phyloP scores from a whole-genome alignment of 2,113 vertebrate genomes.

The Otus sunia region DNA sequence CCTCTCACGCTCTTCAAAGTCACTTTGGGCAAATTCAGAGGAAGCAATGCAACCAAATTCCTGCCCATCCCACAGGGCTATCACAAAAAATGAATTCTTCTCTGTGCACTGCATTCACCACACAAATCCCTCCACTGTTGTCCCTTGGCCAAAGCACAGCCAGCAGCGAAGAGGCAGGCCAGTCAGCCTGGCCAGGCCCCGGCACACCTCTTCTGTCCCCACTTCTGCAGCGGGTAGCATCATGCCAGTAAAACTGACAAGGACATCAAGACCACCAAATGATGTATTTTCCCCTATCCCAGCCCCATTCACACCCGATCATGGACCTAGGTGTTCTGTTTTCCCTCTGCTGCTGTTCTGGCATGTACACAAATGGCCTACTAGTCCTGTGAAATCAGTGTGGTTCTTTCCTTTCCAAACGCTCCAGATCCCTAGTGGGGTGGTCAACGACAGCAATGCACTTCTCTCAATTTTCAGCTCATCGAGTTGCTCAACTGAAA shows the following conservation, averaged over 20 bases:
- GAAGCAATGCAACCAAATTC: background rate
- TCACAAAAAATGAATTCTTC: background rate
- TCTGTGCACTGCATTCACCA: background rate
- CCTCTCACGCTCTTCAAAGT: background rate
- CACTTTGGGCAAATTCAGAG: background rate
- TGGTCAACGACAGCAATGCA: background rate
- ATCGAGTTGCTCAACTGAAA: background rate
- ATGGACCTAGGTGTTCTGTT: background rate
- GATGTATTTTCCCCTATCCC: background rate
- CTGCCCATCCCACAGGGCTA: fast-evolving
- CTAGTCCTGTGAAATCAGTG: background rate
- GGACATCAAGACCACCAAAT: background rate
- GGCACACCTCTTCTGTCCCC: background rate
- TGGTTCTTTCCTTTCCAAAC: background rate
- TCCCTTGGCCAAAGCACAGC: background rate
- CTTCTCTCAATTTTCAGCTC: background rate
- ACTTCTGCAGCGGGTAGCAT: fast-evolving
- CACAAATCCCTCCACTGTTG: background rate
- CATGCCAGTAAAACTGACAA: background rate
- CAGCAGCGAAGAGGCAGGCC: background rate
- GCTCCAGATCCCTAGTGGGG: background rate
- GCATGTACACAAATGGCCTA: background rate
- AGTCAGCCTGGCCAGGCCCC: background rate
- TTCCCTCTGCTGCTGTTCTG: background rate
- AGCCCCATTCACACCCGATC: fast-evolving